These are phyloP conservation scores for Junonia oenone DNA, from an alignment of 2,888 invertebrate genomes.

Conservation along the genomic window DNA sequence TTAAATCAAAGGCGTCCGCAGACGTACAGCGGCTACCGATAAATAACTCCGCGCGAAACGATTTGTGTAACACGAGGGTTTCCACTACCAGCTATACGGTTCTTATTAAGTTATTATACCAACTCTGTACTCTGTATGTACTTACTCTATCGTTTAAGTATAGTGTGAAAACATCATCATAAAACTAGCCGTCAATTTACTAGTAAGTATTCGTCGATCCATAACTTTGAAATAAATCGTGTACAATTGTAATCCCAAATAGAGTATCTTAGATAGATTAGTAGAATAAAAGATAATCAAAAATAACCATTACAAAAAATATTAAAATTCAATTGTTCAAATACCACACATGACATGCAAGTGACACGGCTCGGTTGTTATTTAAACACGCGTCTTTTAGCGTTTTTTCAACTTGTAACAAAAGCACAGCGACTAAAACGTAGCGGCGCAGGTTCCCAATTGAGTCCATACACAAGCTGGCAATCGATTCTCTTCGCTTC, in stretches of 20 bases:
- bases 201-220: no score
- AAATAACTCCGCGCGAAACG: conserved; percentile 61
- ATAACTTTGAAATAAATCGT: no score
- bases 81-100: conserved; percentile 38
- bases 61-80: conserved; percentile 67
- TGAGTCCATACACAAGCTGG: conserved; percentile 44
- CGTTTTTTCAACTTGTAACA: background rate
- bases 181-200: no score
- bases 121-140: conserved; percentile 1
- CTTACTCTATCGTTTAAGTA: background rate
- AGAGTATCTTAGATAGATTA: background rate
- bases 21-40: conserved; percentile 63
- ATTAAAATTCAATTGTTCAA: background rate
- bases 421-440: conserved; percentile 5
- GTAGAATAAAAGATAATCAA: background rate
- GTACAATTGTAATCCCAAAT: no score
- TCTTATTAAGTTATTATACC: conserved; percentile 30
- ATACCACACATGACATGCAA: background rate
- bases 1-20: conserved; percentile 64
- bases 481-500: conserved; percentile 67
- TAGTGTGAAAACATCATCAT: background rate
- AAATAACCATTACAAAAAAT: background rate
- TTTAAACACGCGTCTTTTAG: background rate
- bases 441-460: conserved; percentile 34
- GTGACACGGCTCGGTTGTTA: background rate